Conservation (phyloP, 2,888 invertebrate genomes). For the Caenorhabditis wallacei region DNA sequence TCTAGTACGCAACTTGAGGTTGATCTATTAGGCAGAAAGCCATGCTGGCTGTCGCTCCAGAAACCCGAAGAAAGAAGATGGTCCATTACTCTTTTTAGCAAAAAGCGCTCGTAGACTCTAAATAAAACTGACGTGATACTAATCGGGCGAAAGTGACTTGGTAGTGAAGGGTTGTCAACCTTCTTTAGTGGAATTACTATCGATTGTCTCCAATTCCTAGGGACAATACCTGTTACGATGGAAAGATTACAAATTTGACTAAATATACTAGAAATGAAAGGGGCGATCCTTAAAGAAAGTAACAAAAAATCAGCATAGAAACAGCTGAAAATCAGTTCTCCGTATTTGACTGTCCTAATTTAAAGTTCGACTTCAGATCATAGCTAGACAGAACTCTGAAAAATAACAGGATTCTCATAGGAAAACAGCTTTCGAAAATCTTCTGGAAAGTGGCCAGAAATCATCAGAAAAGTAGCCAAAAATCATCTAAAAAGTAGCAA, state of each 20-base stretch:
- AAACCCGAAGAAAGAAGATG: neutral
- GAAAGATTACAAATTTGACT: conserved; percentile 27
- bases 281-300: too few species aligned
- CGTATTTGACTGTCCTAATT: too few species aligned
- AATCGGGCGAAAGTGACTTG: conserved; percentile 18
- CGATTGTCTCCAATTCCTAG: conserved; percentile 11
- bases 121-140: conserved; percentile 7
- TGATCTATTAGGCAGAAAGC: neutral
- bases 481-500: too few species aligned
- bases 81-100: neutral
- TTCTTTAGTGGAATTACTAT: conserved; percentile 12
- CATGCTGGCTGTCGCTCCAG: neutral
- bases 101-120: conserved; percentile 5
- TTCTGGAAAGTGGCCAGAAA: too few species aligned
- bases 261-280: neutral
- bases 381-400: too few species aligned
- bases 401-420: too few species aligned
- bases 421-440: too few species aligned
- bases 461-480: too few species aligned
- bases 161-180: neutral
- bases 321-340: too few species aligned
- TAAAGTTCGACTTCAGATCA: too few species aligned
- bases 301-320: too few species aligned
- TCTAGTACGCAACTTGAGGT: neutral
- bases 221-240: conserved; percentile 18